phyloP scores from a whole-genome alignment of 1,140 invertebrate genomes.

The Panagrolaimus sp. region DNA sequence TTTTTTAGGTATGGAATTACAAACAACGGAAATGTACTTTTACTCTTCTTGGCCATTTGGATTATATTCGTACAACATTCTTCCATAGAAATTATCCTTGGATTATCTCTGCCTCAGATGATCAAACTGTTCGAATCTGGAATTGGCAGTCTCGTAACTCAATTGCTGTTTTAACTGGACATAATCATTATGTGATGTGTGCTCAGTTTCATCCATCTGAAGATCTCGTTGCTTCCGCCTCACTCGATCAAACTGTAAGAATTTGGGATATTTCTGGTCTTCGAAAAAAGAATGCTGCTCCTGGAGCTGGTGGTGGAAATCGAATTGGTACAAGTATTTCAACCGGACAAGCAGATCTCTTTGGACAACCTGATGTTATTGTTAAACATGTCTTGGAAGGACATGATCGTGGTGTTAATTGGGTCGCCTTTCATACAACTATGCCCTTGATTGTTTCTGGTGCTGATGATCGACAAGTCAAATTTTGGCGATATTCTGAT shows the following conservation, averaged over 20 bases:
- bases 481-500: slow-evolving; percentile 98
- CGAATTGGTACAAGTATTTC: slow-evolving; percentile 61
- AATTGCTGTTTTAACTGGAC: slow-evolving; percentile 85
- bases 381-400: slow-evolving; percentile 97
- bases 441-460: slow-evolving; percentile 91
- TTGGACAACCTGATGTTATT: slow-evolving; percentile 84
- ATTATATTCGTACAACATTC: slow-evolving; percentile 92
- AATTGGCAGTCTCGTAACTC: slow-evolving; percentile 99
- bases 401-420: slow-evolving; percentile 88
- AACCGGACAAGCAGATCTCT: slow-evolving; percentile 82
- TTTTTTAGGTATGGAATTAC: slow-evolving; percentile 88
- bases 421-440: slow-evolving; percentile 91
- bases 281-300: slow-evolving; percentile 93
- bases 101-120: slow-evolving; percentile 77
- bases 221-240: slow-evolving; percentile 93
- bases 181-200: slow-evolving; percentile 99
- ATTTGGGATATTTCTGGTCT: slow-evolving; percentile 97
- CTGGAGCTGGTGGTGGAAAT: slow-evolving; percentile 66
- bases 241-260: slow-evolving; percentile 91
- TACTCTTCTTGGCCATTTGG: slow-evolving; percentile 90
- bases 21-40: slow-evolving; percentile 95
- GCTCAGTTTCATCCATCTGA: slow-evolving; percentile 94
- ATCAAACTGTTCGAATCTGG: slow-evolving; percentile 96
- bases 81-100: slow-evolving; percentile 99
- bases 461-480: slow-evolving; percentile 92